Percentiles rank a stretch among this genome's conserved stretches.
phyloP scores from a whole-genome alignment of 2,797 vertebrate genomes.

The Salmo trutta region DNA sequence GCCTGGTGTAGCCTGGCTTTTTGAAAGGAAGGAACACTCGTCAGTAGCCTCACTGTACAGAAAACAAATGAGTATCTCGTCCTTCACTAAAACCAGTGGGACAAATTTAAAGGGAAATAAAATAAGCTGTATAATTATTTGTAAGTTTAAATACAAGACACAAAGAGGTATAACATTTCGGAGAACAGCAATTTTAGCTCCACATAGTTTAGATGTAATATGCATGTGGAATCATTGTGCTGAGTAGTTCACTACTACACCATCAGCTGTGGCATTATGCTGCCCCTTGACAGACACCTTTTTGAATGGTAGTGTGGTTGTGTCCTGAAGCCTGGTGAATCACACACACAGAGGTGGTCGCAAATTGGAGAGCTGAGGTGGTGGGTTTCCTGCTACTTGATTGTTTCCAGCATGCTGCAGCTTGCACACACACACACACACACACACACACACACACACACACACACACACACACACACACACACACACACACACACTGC shows the following conservation, averaged over 20 bases:
- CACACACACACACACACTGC: conserved; percentile 22
- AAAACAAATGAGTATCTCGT: conserved; percentile 13
- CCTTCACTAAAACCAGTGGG: not conserved
- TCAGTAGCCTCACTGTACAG: conserved; percentile 21
- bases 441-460: conserved; percentile 42
- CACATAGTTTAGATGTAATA: not conserved
- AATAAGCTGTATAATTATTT: not conserved
- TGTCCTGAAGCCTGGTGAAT: conserved; percentile 16
- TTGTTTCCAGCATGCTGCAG: conserved; percentile 72
- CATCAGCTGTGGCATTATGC: not conserved
- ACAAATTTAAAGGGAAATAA: not conserved
- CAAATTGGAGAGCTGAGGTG: conserved; percentile 55
- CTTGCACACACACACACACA: conserved; percentile 40
- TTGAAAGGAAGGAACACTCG: not conserved
- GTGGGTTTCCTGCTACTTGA: conserved; percentile 62
- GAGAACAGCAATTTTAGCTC: not conserved
- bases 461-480: conserved; percentile 24
- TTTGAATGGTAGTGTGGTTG: not conserved
- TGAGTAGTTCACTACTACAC: too few relatives aligned
- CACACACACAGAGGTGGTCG: conserved; percentile 50
- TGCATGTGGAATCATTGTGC: not conserved
- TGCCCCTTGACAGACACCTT: not conserved
- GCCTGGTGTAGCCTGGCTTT: conserved; percentile 24
- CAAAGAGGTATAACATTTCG: not conserved
- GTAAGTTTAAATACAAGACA: not conserved